phyloP scores from a whole-genome alignment of 2,797 vertebrate species.

The Enteromius afrohamiltoni region DNA sequence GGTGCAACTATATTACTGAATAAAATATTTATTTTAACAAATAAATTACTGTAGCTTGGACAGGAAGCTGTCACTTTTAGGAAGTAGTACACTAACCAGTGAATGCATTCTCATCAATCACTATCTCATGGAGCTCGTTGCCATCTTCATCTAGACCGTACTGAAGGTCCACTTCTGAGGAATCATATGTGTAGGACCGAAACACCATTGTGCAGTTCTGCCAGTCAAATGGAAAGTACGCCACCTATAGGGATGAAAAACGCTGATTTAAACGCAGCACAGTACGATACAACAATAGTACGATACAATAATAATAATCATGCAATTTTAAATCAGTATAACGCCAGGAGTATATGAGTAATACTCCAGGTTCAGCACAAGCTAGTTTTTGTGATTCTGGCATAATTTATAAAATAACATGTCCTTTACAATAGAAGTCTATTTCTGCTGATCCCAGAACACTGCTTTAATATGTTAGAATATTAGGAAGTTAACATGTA shows the following conservation, averaged over 20 bases:
- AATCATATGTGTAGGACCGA: slow-evolving; percentile 88
- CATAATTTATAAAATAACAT: background rate
- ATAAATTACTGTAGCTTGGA: background rate
- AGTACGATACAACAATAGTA: background rate
- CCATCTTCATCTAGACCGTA: slow-evolving; percentile 76
- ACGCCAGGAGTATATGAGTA: background rate
- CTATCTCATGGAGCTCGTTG: slow-evolving; percentile 81
- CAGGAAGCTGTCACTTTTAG: background rate
- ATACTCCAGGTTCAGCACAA: background rate
- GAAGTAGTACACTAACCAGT: slow-evolving; percentile 71
- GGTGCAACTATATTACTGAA: background rate
- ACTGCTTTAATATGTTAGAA: background rate
- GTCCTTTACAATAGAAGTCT: background rate
- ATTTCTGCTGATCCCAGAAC: background rate
- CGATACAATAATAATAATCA: background rate
- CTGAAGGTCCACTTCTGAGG: slow-evolving; percentile 85
- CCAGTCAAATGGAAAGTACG: slow-evolving; percentile 93
- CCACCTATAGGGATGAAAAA: slow-evolving; percentile 73
- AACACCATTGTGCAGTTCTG: slow-evolving; percentile 94
- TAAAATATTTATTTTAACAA: background rate
- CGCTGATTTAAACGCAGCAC: background rate
- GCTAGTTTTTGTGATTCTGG: background rate
- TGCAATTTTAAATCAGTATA: background rate
- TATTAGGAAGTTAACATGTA: slow-evolving; percentile 56
- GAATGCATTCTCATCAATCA: slow-evolving; percentile 87